Evolutionary conservation across 2,113 vertebrate species (phyloP), one percentile per base, ranked within the genome.

Genomic region (Oryzias celebensis): DNA sequence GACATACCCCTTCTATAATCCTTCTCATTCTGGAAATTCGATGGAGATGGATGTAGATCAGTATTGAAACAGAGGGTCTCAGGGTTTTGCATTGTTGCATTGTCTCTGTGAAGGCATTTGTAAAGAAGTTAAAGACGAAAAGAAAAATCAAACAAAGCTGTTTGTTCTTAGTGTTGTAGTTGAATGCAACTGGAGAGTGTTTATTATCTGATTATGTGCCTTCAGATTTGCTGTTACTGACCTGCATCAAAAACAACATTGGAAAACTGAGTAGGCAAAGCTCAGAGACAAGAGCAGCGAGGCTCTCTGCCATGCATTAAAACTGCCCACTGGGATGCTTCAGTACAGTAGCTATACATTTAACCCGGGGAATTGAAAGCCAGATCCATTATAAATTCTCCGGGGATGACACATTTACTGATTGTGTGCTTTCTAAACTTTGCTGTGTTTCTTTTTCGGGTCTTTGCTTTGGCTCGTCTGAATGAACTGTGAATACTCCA

Each of bases 351-450:
- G 69, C 77, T 59, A 20, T 74, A 78, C 68, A 71, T 78, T 78
- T 68, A 85, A 85, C 77, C 76, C 45, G 42, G 41, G 66, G 57
- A 77, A 64, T 41, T 69, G 72, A 43, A 71, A 82, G 70, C 71
- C 78, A 81, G 57, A 78, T 62, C 63, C 58, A 76, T 85, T 84
- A 69, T 73, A 72, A 72, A 78, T 68, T 68, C 56, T 76, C 72
- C n/a, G 20, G 47, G 59, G 57, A 57, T 48, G 73, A 70, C 54
- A 79, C 55, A 69, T 81, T 62, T 62, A 71, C 79, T 81, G 74
- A 82, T 84, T 74, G 56, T 69, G 72, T 70, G 52, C 74, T 62
- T 71, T 65, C 62, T 54, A 59, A 65, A 60, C 22, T 58, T 62
- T 80, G 52, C 69, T 64, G 52, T 47, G n/a, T 44, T 47, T 73